These are phyloP conservation scores for Ctenopoma multispine DNA, from an alignment of 2,797 vertebrate genomes.

Conservation along the genomic window DNA sequence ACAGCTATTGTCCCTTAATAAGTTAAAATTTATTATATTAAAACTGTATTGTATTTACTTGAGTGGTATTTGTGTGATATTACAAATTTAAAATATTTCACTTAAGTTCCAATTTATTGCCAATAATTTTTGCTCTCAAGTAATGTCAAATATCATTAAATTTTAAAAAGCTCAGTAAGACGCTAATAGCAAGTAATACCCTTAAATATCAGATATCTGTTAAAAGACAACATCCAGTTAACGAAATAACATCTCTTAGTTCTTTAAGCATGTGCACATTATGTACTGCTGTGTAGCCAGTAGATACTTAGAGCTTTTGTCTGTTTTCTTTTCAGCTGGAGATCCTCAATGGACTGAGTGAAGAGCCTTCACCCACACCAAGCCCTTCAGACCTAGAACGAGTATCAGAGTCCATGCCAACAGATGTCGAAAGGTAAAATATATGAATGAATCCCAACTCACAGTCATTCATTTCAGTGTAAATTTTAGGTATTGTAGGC, in stretches of 20 bases:
- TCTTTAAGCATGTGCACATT: slow-evolving; percentile 12
- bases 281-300: slow-evolving; percentile 1
- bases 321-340: slow-evolving; percentile 57
- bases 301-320: not conserved
- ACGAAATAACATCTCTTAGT: slow-evolving; percentile 51
- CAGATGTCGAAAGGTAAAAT: slow-evolving; percentile 72
- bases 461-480: not conserved
- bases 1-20: too few species aligned
- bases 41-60: too few species aligned
- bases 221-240: slow-evolving; percentile 54
- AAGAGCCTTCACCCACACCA: slow-evolving; percentile 78
- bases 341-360: slow-evolving; percentile 78
- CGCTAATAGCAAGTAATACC: not conserved
- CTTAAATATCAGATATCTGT: slow-evolving; percentile 45
- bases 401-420: slow-evolving; percentile 48
- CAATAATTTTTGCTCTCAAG: not conserved
- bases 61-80: too few species aligned
- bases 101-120: not conserved
- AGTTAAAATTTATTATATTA: too few species aligned
- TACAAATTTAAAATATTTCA: too few species aligned
- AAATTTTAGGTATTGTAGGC: not conserved
- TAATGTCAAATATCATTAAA: slow-evolving; percentile 36
- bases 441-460: not conserved
- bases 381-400: slow-evolving; percentile 64
- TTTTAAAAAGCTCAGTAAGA: slow-evolving; percentile 18